Base-by-base conservation (phyloP, 2,888 invertebrate genomes). In the Chloroclysta siterata region DNA sequence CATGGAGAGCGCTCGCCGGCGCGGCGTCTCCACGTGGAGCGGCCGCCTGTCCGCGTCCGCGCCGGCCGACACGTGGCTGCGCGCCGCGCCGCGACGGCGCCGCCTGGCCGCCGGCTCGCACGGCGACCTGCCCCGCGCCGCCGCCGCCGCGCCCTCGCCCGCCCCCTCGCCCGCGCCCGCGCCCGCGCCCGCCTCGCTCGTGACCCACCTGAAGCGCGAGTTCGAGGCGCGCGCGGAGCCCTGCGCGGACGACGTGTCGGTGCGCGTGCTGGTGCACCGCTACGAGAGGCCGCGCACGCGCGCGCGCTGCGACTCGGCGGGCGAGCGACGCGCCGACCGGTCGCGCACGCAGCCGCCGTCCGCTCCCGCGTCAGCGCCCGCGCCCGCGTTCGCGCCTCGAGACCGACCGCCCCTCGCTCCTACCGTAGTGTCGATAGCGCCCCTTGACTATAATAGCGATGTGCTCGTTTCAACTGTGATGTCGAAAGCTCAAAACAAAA, bases 161-260 rank as follows among this genome's bases (percentile, higher is more conserved):
- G 97, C 46, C 10, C 46, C 46, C 17, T n/a, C n/a, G 88, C 94
- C 64, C 94, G 15, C 46, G 17, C 46, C 15, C 46, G 14, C 14
- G 33, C 8, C 94, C 48, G 97, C 46, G 17, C 46, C 46, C 17
- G 97, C 33, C 96, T 96, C 83, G 98, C 98, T 73, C 95, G 95
- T 46, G 10, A 17, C 46, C 93, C 97, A 96, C 93, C 94, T 97
- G 74, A 97, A 97, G 87, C 96, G 96, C 83, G 97, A 97, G 85
- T 97, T 98, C 85, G 98, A 98, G 92, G 97, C 97, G 56, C 88
- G 86, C 63, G 85, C 84, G 52, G 87, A 85, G 77, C 60, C 80
- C 78, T n/a, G 29, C 29, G 42, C 79, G 81, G 46, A 58, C 72
- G 53, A 74, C 70, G 55, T 46, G 46, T 96, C 96, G 67, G 96